These are phyloP conservation scores for Hybognathus amarus DNA, from an alignment of 2,797 vertebrate species.

Conservation along the genomic window DNA sequence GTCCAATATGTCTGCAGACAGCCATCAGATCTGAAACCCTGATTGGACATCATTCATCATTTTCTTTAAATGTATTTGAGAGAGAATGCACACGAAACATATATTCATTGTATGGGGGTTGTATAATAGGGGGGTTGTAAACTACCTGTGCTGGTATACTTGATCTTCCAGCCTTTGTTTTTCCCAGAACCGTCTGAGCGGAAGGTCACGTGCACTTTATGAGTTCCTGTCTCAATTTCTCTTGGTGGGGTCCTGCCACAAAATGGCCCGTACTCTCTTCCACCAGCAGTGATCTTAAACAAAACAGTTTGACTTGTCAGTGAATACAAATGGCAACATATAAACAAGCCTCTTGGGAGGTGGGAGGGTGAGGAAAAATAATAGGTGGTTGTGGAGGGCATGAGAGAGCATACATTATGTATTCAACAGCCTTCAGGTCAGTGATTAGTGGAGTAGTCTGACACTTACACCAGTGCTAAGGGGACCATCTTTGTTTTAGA, in stretches of 20 bases:
- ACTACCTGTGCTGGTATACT: conserved; percentile 72
- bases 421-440: conserved; percentile 61
- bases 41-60: conserved; percentile 26
- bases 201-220: conserved; percentile 75
- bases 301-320: conserved; percentile 45
- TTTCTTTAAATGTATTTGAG: not conserved
- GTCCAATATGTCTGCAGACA: conserved; percentile 24
- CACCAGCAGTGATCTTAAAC: conserved; percentile 77
- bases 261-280: conserved; percentile 77
- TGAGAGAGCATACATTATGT: conserved; percentile 79
- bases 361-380: conserved; percentile 51
- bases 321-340: conserved; percentile 62
- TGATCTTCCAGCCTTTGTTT: conserved; percentile 84
- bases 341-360: conserved; percentile 61
- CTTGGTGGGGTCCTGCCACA: conserved; percentile 77
- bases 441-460: conserved; percentile 54
- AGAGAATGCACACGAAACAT: not conserved
- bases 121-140: not conserved
- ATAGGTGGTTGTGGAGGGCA: conserved; percentile 66
- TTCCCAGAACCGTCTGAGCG: conserved; percentile 77
- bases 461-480: conserved; percentile 42
- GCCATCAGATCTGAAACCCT: conserved; percentile 28
- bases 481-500: conserved; percentile 28
- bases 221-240: conserved; percentile 79
- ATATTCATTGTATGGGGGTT: too few species aligned